Percentiles rank a stretch among this genome's conserved stretches.
Conservation (phyloP, 2,797 vertebrate species). For the Sebastes nivosus region DNA sequence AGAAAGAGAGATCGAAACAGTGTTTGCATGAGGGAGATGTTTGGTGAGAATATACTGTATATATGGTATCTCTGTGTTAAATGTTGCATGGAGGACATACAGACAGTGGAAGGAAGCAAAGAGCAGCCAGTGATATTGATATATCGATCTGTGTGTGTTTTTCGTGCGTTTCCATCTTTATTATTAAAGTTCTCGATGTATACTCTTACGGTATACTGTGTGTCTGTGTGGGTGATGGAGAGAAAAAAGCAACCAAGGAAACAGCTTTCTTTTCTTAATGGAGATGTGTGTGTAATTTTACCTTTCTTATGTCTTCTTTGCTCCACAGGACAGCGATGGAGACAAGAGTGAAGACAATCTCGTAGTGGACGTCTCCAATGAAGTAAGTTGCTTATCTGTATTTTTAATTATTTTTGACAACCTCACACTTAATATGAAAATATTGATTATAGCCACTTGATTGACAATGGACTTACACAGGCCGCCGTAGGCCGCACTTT, state of each 20-base stretch:
- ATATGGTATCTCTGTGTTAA: conserved; percentile 42
- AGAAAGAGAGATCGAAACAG: conserved; percentile 14
- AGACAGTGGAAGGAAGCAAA: conserved; percentile 37
- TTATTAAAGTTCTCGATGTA: conserved; percentile 44
- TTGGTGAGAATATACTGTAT: conserved; percentile 24
- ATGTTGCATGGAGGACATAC: conserved; percentile 53
- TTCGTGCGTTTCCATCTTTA: conserved; percentile 22
- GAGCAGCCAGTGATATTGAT: conserved; percentile 52
- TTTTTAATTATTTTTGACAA: neutral
- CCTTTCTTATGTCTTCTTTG: neutral
- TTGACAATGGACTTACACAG: no score
- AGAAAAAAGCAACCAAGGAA: neutral
- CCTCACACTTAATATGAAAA: neutral
- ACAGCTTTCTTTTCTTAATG: neutral
- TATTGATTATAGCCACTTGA: neutral
- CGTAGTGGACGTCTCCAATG: conserved; percentile 88
- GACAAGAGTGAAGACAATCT: conserved; percentile 91
- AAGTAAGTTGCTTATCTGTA: conserved; percentile 76
- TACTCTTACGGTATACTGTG: neutral
- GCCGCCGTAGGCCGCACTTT: no score
- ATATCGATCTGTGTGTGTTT: conserved; percentile 52
- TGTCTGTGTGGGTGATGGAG: neutral
- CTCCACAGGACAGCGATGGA: conserved; percentile 87
- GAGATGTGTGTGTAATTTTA: neutral
- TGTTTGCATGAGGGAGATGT: conserved; percentile 18